Percentiles rank a stretch among this genome's conserved stretches.
Conservation (phyloP, 2,888 invertebrate species). For the Stramonita haemastoma region DNA sequence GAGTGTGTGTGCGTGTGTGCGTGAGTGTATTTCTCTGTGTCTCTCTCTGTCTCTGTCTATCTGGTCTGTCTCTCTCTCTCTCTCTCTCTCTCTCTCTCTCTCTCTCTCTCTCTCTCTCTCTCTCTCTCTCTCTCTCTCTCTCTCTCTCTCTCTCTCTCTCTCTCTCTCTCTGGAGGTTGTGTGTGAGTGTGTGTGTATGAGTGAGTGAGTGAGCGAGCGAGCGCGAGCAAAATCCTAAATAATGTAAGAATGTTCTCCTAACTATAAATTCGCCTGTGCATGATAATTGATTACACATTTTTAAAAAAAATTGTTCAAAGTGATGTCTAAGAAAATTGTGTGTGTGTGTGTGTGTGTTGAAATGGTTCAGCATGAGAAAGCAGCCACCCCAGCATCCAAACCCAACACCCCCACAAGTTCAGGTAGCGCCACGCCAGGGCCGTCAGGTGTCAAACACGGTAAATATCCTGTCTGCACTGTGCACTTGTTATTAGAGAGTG, state of each 20-base stretch:
- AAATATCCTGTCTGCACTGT: constrained; percentile 67
- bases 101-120: not conserved
- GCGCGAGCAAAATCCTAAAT: too few relatives aligned
- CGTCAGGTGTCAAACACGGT: constrained; percentile 79
- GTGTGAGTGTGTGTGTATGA: too few relatives aligned
- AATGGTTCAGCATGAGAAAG: constrained; percentile 84
- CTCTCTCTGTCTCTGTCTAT: not conserved
- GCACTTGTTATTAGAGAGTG: not conserved
- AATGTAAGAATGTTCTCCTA: too few relatives aligned
- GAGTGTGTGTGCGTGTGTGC: too few relatives aligned
- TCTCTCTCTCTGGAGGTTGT: too few relatives aligned
- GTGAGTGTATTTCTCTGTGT: not conserved
- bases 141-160: not conserved
- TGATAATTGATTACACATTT: too few relatives aligned
- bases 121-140: not conserved
- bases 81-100: not conserved
- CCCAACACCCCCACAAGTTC: constrained; percentile 88
- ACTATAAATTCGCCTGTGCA: too few relatives aligned
- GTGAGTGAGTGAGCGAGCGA: too few relatives aligned
- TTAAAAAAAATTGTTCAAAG: too few relatives aligned
- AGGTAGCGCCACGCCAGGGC: constrained; percentile 76
- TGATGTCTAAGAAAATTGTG: too few relatives aligned
- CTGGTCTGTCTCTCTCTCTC: too few relatives aligned
- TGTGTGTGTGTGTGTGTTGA: not conserved
- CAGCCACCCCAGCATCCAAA: constrained; percentile 93